phyloP scores from a whole-genome alignment of 2,888 invertebrate genomes.

The Anagyrus pseudococci region DNA sequence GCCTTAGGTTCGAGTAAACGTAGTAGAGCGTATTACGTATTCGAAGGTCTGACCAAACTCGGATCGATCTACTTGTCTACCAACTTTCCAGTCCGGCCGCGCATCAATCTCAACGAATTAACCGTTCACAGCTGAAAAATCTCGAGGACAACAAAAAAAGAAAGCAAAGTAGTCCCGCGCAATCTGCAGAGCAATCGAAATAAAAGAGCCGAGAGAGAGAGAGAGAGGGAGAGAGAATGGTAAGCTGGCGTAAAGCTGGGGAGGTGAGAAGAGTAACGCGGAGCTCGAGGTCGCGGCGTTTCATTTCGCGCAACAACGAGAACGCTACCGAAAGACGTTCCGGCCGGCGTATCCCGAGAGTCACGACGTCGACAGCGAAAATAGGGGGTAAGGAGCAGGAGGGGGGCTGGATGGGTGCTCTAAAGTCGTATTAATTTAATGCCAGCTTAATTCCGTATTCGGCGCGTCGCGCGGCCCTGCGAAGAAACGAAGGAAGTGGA shows the following conservation, averaged over 20 bases:
- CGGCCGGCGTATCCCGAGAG: background rate
- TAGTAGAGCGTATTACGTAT: no score
- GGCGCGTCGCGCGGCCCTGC: conserved; percentile 45
- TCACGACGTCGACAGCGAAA: no score
- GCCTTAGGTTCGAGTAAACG: no score
- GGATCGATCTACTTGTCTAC: background rate
- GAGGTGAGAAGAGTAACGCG: conserved; percentile 10
- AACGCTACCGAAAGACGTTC: conserved; percentile 1
- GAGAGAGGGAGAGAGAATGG: background rate
- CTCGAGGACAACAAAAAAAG: background rate
- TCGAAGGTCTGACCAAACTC: background rate
- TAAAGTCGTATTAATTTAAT: conserved; percentile 59
- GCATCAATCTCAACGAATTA: no score
- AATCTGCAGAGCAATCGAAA: background rate
- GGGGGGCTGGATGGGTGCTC: conserved; percentile 43
- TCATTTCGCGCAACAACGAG: conserved; percentile 37
- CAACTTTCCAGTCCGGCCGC: no score
- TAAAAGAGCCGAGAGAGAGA: no score
- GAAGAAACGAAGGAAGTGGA: background rate
- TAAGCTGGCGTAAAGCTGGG: background rate
- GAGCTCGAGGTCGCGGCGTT: conserved; percentile 6
- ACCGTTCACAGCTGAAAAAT: no score
- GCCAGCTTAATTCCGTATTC: conserved; percentile 59
- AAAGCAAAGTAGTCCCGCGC: background rate
- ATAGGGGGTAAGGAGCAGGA: no score